Conservation (phyloP, 2,888 invertebrate genomes). For the Holacanthella duospinosa region DNA sequence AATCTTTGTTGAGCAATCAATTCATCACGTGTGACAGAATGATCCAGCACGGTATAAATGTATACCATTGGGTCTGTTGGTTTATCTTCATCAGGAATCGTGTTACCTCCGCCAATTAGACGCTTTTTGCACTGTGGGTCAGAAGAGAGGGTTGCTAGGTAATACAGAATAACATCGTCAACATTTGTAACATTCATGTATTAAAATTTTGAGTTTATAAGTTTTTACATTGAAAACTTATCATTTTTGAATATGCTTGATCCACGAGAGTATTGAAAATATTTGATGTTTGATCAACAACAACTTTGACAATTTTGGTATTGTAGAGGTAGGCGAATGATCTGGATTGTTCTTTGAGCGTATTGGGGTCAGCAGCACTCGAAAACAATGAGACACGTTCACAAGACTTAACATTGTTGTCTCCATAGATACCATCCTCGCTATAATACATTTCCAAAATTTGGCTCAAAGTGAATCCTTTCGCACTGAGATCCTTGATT, state of each 20-base stretch:
- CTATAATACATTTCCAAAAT: slow-evolving; percentile 31
- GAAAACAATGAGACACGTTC: slow-evolving; percentile 18
- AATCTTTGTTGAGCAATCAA: slow-evolving; percentile 24
- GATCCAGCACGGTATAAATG: slow-evolving; percentile 31
- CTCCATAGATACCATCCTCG: slow-evolving; percentile 25
- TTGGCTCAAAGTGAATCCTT: slow-evolving; percentile 22
- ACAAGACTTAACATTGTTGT: slow-evolving; percentile 25
- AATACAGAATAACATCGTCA: too few relatives aligned
- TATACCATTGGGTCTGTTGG: slow-evolving; percentile 14
- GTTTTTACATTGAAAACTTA: slow-evolving; percentile 18
- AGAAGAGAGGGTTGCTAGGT: slow-evolving; percentile 5
- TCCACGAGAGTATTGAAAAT: slow-evolving; percentile 14
- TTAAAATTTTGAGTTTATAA: background rate
- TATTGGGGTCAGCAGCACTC: background rate
- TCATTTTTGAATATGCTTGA: slow-evolving; percentile 21
- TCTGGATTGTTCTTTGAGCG: slow-evolving; percentile 9
- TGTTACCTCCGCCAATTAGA: background rate
- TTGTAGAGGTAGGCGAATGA: slow-evolving; percentile 32
- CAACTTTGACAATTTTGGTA: slow-evolving; percentile 17
- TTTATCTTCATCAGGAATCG: slow-evolving; percentile 22
- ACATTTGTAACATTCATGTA: too few relatives aligned
- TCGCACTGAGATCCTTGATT: slow-evolving; percentile 20
- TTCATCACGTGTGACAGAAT: slow-evolving; percentile 18
- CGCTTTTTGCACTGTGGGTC: slow-evolving; percentile 14
- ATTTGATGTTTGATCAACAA: slow-evolving; percentile 1